These are phyloP conservation scores for Semicossyphus pulcher DNA, from an alignment of 2,113 vertebrate species.

Conservation along the genomic window DNA sequence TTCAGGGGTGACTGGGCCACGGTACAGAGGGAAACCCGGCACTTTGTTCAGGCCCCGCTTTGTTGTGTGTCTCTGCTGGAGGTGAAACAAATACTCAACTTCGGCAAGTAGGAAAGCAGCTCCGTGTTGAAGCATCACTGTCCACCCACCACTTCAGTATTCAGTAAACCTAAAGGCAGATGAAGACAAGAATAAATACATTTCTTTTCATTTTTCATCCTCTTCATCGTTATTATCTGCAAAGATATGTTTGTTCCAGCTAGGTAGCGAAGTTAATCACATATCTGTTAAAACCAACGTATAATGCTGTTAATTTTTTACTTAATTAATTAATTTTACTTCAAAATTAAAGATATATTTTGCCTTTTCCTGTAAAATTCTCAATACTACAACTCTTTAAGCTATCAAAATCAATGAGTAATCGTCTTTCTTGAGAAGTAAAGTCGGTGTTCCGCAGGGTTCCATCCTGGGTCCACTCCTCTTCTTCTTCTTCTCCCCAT, in stretches of 20 bases:
- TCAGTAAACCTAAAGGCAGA: background rate
- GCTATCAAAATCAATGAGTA: background rate
- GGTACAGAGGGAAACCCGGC: constrained; percentile 33
- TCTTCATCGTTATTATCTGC: background rate
- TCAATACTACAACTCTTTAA: no score
- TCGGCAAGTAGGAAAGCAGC: constrained; percentile 8
- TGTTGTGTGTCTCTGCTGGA: constrained; percentile 39
- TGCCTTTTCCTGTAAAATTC: no score
- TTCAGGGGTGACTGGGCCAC: constrained; percentile 73
- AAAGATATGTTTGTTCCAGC: background rate
- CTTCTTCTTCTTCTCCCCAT: background rate
- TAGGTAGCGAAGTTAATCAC: background rate
- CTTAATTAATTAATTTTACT: no score
- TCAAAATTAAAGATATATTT: no score
- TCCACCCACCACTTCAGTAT: background rate
- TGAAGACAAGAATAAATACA: no score
- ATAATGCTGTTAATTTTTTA: no score
- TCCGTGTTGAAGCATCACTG: constrained; percentile 18
- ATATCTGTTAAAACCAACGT: background rate
- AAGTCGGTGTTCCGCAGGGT: constrained; percentile 6
- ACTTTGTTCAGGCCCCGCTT: constrained; percentile 45
- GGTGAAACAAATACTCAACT: constrained; percentile 31
- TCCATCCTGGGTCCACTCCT: background rate
- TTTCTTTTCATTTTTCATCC: background rate
- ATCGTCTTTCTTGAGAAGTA: background rate